These are phyloP conservation scores for Scolanthus callimorphus DNA, from an alignment of 92 coral and sea anemone genomes.

Conservation along the genomic window DNA sequence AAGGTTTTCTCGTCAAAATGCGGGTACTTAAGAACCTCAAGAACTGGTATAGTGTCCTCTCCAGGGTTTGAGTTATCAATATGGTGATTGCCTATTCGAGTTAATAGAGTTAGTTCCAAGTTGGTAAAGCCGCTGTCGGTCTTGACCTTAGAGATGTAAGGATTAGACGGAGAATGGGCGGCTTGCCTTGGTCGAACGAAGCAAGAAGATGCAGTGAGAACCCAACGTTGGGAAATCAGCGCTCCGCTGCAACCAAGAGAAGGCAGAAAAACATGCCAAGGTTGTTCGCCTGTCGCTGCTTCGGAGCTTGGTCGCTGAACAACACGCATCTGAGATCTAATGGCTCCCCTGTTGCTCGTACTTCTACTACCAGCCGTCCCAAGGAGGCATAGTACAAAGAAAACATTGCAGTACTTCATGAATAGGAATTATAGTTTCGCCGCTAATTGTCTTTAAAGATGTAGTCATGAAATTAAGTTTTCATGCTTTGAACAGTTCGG, in stretches of 20 bases:
- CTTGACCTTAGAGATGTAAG: slow-evolving; percentile 9
- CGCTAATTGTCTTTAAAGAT: no score
- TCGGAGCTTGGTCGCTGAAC: slow-evolving; percentile 9
- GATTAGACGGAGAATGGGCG: no score
- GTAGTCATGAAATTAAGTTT: no score
- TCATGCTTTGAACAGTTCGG: no score
- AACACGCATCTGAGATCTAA: no score
- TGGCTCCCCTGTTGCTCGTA: no score
- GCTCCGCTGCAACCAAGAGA: slow-evolving; percentile 80
- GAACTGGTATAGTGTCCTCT: slow-evolving; percentile 56
- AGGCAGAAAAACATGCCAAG: slow-evolving; percentile 85
- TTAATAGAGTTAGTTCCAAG: slow-evolving; percentile 24
- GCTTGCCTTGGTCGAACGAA: slow-evolving; percentile 25
- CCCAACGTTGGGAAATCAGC: slow-evolving; percentile 63
- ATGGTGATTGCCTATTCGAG: slow-evolving; percentile 62
- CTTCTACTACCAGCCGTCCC: no score
- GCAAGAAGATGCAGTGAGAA: slow-evolving; percentile 76
- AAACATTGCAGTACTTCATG: no score
- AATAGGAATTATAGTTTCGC: no score
- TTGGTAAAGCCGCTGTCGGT: slow-evolving; percentile 33
- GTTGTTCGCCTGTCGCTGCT: slow-evolving; percentile 13
- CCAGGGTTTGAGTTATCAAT: slow-evolving; percentile 39
- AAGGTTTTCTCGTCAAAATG: slow-evolving; percentile 25
- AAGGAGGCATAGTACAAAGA: no score
- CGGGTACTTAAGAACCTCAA: slow-evolving; percentile 50